Base-by-base conservation (phyloP, 2,888 invertebrate genomes). In the Acanthopleura granulata region DNA sequence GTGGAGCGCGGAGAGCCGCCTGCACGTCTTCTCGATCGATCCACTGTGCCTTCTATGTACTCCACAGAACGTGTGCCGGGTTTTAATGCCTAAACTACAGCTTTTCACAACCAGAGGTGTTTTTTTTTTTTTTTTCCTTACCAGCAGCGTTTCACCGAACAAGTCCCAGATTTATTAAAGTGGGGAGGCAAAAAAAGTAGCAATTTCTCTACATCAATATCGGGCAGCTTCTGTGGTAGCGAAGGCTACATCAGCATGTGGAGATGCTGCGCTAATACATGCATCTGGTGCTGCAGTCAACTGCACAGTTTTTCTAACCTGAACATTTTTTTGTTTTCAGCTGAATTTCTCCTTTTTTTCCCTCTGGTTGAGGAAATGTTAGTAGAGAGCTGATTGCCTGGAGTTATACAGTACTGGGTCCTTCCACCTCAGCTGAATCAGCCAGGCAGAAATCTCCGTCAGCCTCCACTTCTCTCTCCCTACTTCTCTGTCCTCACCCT, bases 131-230 rank as follows among this genome's bases (percentile, higher is more conserved):
- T 66, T 66, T 66, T 66, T 25, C 25, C 66, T 27, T 25, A 18
- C 66, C 16, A 22, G 16, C 66, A 66, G 16, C 66, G 66, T 66
- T 66, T 27, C 66, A 66, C 66, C 66, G 29, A 66, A 25, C 66
- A 22, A 66, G 66, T 66, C 29, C 66, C 29, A 66, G 66, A 27
- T 66, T 66, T 66, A 66, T 66, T 66, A 66, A 66, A 66, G 66
- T 6, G 66, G 57, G 57, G 22, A 27, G 66, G 57, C n/a, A 66
- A 66, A 66, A 66, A 66, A 66, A 15, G 18, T 66, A 27, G 29
- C 66, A 66, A 66, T 66, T 66, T 66, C 66, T 66, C 27, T 66
- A 27, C 66, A 66, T 66, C 66, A 66, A 66, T 66, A 66, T 66
- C 16, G 14, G 29, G 66, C 66, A 27, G 66, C 66, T 66, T 18